These are phyloP conservation scores for Marmota flaviventris DNA, from an alignment of 2,113 vertebrate species.

Conservation along the genomic window DNA sequence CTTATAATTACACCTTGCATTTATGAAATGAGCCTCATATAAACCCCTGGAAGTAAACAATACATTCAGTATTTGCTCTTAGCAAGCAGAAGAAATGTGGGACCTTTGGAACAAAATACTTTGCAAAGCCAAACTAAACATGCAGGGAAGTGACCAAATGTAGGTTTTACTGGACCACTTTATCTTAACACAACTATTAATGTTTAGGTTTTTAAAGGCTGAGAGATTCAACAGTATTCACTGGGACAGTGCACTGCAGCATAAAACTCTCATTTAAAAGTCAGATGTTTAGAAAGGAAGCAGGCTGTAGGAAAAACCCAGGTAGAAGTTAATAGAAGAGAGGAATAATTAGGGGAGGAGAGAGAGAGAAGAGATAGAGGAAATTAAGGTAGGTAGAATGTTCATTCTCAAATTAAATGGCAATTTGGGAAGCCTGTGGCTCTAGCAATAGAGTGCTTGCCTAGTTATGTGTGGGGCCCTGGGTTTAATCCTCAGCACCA, in stretches of 20 bases:
- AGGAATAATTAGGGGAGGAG: not conserved
- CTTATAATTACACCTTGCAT: not conserved
- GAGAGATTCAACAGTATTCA: not conserved
- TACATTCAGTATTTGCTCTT: not conserved
- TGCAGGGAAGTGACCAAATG: not conserved
- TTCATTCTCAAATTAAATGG: not conserved
- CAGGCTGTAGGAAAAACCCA: not conserved
- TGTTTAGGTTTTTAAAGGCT: not conserved
- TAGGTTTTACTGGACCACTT: not conserved
- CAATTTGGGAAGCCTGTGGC: not conserved
- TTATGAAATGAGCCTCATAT: not conserved
- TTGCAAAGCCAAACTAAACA: not conserved
- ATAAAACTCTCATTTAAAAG: not conserved
- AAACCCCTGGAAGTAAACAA: not conserved
- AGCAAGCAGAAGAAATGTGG: not conserved
- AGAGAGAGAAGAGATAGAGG: no score
- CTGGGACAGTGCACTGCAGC: not conserved
- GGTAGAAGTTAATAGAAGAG: not conserved
- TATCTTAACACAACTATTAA: not conserved
- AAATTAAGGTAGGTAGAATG: not conserved
- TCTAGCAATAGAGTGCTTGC: not conserved
- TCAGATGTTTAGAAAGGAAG: conserved; percentile 15
- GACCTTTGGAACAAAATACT: not conserved
- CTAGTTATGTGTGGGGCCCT: no score
- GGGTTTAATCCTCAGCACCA: no score